phyloP scores from a whole-genome alignment of 2,797 vertebrate species.

The Diplodus puntazzo region DNA sequence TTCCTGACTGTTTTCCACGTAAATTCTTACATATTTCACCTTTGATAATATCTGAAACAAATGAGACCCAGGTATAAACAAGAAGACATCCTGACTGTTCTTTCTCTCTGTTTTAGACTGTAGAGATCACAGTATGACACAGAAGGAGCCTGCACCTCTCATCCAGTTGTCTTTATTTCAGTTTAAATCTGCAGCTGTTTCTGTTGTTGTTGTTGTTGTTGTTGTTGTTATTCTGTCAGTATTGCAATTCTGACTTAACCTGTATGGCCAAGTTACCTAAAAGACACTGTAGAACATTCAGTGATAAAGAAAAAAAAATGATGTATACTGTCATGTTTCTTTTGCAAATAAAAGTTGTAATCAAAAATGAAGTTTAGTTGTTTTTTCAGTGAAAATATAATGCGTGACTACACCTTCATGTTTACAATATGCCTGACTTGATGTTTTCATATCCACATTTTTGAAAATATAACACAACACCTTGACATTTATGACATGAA shows the following conservation, averaged over 20 bases:
- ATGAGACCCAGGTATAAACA: background rate
- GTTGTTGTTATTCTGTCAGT: background rate
- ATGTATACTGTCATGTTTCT: constrained; percentile 33
- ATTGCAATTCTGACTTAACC: background rate
- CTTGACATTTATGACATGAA: background rate
- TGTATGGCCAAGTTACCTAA: background rate
- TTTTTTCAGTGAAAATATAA: background rate
- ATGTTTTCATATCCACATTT: constrained; percentile 7
- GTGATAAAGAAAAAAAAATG: constrained; percentile 14
- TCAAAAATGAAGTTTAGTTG: background rate
- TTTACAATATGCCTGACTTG: background rate
- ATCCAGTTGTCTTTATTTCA: background rate
- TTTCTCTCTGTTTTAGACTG: constrained; percentile 57
- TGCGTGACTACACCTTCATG: background rate
- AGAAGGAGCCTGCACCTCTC: constrained; percentile 17
- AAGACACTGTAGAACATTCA: background rate
- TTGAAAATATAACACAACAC: background rate
- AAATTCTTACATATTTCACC: too few species aligned
- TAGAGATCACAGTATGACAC: constrained; percentile 54
- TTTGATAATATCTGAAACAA: background rate
- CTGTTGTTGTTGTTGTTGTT: background rate
- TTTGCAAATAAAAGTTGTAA: constrained; percentile 36
- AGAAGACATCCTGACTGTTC: background rate
- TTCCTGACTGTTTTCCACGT: too few species aligned
- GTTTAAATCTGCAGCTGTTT: constrained; percentile 6